Conservation (phyloP, 92 coral and sea anemone genomes). For the Bergia sp. region DNA sequence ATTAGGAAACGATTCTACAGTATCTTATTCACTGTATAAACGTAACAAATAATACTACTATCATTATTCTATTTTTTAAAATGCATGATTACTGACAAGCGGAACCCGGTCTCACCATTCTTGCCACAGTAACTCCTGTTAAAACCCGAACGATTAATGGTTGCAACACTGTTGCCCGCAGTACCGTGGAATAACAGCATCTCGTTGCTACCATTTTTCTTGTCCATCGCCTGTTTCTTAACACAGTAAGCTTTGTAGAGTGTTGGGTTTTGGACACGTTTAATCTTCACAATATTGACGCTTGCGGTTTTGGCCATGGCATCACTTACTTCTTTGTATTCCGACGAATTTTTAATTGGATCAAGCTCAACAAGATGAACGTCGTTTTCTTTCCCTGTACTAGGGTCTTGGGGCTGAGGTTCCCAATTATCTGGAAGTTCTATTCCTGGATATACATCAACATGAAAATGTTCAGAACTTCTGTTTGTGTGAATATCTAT, state of each 20-base stretch:
- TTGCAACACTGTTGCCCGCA: slow-evolving; percentile 31
- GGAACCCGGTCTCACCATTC: slow-evolving; percentile 56
- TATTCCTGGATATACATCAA: slow-evolving; percentile 12
- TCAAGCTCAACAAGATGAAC: slow-evolving; percentile 68
- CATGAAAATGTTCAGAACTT: too few species aligned
- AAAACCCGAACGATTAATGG: slow-evolving; percentile 66
- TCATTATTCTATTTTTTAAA: too few species aligned
- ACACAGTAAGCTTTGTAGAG: slow-evolving; percentile 52
- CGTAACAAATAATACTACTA: too few species aligned
- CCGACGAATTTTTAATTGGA: slow-evolving; percentile 42
- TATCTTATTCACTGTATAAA: too few species aligned
- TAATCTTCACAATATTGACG: slow-evolving; percentile 49
- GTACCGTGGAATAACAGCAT: slow-evolving; percentile 74
- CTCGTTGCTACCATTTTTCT: slow-evolving; percentile 69
- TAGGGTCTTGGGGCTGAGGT: slow-evolving; percentile 61
- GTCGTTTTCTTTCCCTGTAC: slow-evolving; percentile 55
- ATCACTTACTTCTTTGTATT: slow-evolving; percentile 48
- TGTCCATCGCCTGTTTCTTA: slow-evolving; percentile 67
- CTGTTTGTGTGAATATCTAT: too few species aligned
- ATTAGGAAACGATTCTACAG: too few species aligned
- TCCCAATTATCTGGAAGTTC: slow-evolving; percentile 70
- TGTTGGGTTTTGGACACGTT: slow-evolving; percentile 73
- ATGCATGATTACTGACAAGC: too few species aligned
- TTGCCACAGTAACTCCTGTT: slow-evolving; percentile 75
- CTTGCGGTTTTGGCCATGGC: slow-evolving; percentile 34